Evolutionary conservation across 2,888 invertebrate species (phyloP).

Genomic region (Troilus luridus): DNA sequence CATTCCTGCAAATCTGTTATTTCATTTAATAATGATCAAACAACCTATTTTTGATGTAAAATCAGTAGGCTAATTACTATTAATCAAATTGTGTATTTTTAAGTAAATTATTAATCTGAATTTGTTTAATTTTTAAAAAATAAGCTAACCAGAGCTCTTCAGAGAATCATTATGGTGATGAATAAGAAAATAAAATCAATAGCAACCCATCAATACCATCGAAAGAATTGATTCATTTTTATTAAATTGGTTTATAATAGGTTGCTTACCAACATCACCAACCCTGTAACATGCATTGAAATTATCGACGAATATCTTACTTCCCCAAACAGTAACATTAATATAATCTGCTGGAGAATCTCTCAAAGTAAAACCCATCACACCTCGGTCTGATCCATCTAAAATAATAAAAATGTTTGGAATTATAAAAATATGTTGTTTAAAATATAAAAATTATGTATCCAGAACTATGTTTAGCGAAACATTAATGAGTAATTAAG

Average conservation of each 20-base stretch:
- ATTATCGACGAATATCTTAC: slow-evolving; percentile 75
- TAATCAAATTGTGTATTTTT: too few species aligned
- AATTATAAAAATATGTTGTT: background rate
- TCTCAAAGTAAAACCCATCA: slow-evolving; percentile 82
- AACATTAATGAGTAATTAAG: background rate
- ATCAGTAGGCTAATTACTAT: too few species aligned
- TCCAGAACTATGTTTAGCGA: too few species aligned
- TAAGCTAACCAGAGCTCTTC: background rate
- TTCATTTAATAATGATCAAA: too few species aligned
- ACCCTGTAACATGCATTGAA: slow-evolving; percentile 77
- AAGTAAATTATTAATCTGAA: too few species aligned
- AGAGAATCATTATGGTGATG: too few species aligned
- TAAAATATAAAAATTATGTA: too few species aligned
- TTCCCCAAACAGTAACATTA: slow-evolving; percentile 84
- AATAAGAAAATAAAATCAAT: too few species aligned
- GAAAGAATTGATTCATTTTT: background rate
- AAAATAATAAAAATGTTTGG: slow-evolving; percentile 15
- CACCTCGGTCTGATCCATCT: slow-evolving; percentile 75
- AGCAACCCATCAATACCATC: too few species aligned
- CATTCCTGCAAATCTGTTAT: too few species aligned
- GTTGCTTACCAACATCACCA: slow-evolving; percentile 77
- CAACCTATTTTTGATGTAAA: too few species aligned
- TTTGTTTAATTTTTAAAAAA: background rate
- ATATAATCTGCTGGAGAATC: slow-evolving; percentile 81
- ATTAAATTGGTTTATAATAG: background rate